Conservation (phyloP, 2,888 invertebrate species). For the Lordiphosa fenestrarum region DNA sequence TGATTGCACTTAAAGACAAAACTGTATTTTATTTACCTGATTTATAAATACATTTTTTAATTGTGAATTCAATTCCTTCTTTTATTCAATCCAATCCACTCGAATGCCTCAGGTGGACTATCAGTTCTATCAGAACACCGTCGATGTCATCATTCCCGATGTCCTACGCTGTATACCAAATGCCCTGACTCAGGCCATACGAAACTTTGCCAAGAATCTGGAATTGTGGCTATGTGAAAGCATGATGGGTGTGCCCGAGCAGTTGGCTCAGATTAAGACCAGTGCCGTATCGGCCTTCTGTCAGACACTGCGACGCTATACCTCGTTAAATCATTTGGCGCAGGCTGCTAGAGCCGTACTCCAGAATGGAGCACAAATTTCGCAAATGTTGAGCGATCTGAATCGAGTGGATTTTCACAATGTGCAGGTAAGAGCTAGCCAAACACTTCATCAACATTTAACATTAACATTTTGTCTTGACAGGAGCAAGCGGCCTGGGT, state of each 20-base stretch:
- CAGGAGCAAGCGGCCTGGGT: constrained; percentile 95
- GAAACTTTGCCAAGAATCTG: constrained; percentile 95
- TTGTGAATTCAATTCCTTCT: not conserved
- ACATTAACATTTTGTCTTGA: no score
- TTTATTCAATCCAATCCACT: not conserved
- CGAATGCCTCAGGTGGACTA: constrained; percentile 86
- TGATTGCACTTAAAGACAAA: no score
- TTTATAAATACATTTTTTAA: no score
- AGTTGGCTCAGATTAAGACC: constrained; percentile 90
- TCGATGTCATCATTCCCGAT: constrained; percentile 97
- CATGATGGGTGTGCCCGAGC: constrained; percentile 90
- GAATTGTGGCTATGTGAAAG: constrained; percentile 94
- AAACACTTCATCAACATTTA: no score
- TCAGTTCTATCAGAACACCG: constrained; percentile 96
- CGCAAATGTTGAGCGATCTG: constrained; percentile 97
- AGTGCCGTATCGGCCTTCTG: constrained; percentile 94
- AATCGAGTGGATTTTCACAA: constrained; percentile 99
- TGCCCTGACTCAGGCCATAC: constrained; percentile 94
- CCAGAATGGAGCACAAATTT: constrained; percentile 96
- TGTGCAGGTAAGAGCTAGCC: constrained; percentile 86
- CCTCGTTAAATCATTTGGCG: constrained; percentile 97
- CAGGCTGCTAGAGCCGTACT: constrained; percentile 93
- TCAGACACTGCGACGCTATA: constrained; percentile 96
- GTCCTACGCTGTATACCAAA: constrained; percentile 97
- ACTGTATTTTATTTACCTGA: no score